Conservation (phyloP, 2,888 invertebrate genomes). For the Tenthredo notha region DNA sequence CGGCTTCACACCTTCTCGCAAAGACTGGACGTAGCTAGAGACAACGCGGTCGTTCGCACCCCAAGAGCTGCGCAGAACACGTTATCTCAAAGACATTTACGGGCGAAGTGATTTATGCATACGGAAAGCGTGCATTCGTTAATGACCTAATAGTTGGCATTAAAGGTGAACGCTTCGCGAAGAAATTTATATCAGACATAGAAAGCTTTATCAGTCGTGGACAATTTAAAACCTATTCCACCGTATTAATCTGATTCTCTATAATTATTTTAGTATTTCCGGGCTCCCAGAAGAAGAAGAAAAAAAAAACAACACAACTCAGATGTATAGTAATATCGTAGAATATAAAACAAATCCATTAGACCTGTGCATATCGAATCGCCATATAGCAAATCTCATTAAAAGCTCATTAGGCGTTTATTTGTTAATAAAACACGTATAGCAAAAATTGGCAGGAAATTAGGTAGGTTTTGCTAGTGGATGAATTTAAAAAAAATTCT, state of each 20-base stretch:
- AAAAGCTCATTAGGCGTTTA: conserved; percentile 26
- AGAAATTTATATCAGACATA: conserved; percentile 34
- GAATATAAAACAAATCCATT: neutral
- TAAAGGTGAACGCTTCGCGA: neutral
- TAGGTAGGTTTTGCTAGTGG: neutral
- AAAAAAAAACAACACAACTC: neutral
- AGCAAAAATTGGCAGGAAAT: conserved; percentile 30
- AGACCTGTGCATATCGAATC: conserved; percentile 32
- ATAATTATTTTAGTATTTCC: conserved; percentile 5
- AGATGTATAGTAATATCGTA: neutral
- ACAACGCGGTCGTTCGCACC: neutral
- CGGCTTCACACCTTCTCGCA: conserved; percentile 30
- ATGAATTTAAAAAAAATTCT: conserved; percentile 13
- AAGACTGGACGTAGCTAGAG: conserved; percentile 6
- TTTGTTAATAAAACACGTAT: neutral
- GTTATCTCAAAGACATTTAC: conserved; percentile 49
- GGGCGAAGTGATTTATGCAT: conserved; percentile 35
- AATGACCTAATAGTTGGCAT: conserved; percentile 51
- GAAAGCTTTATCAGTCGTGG: conserved; percentile 20
- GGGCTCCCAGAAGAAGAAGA: neutral
- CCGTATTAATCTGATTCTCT: neutral
- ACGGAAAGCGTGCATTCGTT: conserved; percentile 36
- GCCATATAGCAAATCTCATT: conserved; percentile 27
- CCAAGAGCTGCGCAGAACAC: conserved; percentile 19
- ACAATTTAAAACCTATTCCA: conserved; percentile 37